phyloP scores from a whole-genome alignment of 2,888 invertebrate species.

The Mythimna vitellina region DNA sequence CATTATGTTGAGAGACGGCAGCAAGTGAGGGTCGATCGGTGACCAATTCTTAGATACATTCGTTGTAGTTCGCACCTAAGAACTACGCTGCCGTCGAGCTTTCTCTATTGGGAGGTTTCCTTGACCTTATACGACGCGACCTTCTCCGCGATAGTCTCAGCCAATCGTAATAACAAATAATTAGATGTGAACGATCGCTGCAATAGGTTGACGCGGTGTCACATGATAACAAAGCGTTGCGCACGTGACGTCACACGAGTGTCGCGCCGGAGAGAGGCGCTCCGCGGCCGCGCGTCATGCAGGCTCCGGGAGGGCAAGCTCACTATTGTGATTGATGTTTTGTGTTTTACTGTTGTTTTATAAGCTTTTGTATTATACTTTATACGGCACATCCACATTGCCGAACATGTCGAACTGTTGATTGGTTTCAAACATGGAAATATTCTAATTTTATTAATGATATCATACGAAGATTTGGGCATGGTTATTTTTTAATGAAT shows the following conservation, averaged over 20 bases:
- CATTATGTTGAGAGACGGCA: too few relatives aligned
- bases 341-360: slow-evolving; percentile 39
- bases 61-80: neutral
- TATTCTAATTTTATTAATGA: slow-evolving; percentile 11
- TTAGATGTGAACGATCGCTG: neutral
- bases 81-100: neutral
- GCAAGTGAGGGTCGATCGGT: too few relatives aligned
- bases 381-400: slow-evolving; percentile 3
- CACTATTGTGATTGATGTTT: slow-evolving; percentile 23
- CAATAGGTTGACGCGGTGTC: neutral
- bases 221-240: neutral
- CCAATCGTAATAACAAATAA: too few relatives aligned
- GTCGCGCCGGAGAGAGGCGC: too few relatives aligned
- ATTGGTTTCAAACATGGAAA: neutral
- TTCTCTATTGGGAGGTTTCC: slow-evolving; percentile 13
- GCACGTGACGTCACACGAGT: neutral
- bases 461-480: slow-evolving; percentile 33
- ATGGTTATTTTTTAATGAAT: neutral
- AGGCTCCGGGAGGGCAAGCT: slow-evolving; percentile 32
- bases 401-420: slow-evolving; percentile 3
- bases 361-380: slow-evolving; percentile 5
- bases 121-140: neutral
- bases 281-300: neutral
- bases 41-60: too few relatives aligned
- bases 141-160: neutral